Evolutionary conservation across 2,797 vertebrate species (phyloP).

Genomic region (Periophthalmus magnuspinnatus): DNA sequence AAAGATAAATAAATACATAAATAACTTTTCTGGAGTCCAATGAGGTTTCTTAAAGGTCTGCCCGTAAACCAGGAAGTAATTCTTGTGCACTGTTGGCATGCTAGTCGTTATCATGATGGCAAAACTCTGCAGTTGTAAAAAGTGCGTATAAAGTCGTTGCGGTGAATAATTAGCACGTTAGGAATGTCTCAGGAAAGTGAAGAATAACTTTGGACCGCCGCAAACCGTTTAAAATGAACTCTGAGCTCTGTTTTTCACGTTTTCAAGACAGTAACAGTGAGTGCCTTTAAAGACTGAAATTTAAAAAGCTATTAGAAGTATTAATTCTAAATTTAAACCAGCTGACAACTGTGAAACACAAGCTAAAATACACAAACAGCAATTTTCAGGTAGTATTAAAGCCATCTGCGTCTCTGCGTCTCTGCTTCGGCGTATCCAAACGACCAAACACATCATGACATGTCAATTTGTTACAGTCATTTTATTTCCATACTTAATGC

Average conservation of each 20-base stretch:
- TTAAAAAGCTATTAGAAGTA: not conserved
- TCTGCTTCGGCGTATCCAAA: constrained; percentile 11
- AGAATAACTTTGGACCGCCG: too few relatives aligned
- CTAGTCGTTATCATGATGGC: too few relatives aligned
- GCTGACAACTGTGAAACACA: constrained; percentile 18
- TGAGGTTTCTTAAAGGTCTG: not conserved
- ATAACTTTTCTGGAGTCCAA: not conserved
- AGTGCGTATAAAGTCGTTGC: too few relatives aligned
- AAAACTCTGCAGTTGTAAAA: too few relatives aligned
- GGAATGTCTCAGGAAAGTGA: too few relatives aligned
- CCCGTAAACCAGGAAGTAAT: too few relatives aligned
- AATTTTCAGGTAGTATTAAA: constrained; percentile 17
- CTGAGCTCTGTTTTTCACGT: too few relatives aligned
- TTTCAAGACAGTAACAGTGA: too few relatives aligned
- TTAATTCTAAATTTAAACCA: constrained; percentile 1
- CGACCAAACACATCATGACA: constrained; percentile 15
- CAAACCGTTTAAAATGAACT: too few relatives aligned
- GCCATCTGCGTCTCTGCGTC: constrained; percentile 5
- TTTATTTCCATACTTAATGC: constrained; percentile 17
- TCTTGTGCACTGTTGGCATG: too few relatives aligned
- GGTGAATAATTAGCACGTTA: too few relatives aligned
- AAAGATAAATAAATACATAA: too few relatives aligned
- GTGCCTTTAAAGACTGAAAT: not conserved
- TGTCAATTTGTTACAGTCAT: constrained; percentile 26
- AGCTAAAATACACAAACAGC: constrained; percentile 15